A percentile compares a stretch with the other conserved stretches of the same genome.
phyloP scores from a whole-genome alignment of 2,797 vertebrate genomes.

The Microctenopoma lineatum region DNA sequence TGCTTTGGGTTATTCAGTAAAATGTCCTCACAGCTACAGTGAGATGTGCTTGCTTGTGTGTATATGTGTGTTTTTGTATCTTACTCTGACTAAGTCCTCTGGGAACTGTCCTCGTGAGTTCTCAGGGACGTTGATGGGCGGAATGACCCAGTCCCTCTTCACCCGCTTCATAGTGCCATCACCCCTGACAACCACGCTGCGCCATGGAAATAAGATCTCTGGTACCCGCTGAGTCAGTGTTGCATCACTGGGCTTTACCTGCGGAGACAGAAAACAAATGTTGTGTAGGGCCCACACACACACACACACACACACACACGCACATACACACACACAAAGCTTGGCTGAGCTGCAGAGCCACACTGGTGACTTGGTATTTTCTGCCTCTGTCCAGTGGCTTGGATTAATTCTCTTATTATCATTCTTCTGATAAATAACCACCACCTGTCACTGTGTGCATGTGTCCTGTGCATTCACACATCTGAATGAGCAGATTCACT shows the following conservation, averaged over 20 bases:
- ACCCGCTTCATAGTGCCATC: conserved; percentile 89
- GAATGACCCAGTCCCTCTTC: conserved; percentile 99
- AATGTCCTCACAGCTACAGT: background rate
- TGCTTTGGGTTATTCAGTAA: background rate
- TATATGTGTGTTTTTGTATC: conserved; percentile 43
- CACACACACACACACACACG: conserved; percentile 2
- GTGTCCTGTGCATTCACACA: conserved; percentile 9
- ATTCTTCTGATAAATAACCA: conserved; percentile 62
- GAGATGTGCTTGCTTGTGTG: conserved; percentile 3
- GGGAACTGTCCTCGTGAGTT: conserved; percentile 97
- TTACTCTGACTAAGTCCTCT: conserved; percentile 96
- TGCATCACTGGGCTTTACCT: conserved; percentile 61
- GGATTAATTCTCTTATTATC: conserved; percentile 74
- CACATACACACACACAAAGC: conserved; percentile 2
- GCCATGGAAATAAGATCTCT: conserved; percentile 91
- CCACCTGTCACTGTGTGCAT: conserved; percentile 47
- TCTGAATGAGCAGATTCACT: conserved; percentile 12
- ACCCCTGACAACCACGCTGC: conserved; percentile 77
- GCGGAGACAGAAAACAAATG: conserved; percentile 64
- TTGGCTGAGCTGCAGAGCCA: background rate
- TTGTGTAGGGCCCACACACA: conserved; percentile 6
- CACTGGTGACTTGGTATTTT: conserved; percentile 56
- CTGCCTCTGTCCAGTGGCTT: conserved; percentile 62
- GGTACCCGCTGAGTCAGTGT: conserved; percentile 80
- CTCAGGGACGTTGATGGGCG: conserved; percentile 96